Base-by-base conservation (phyloP, 2,797 vertebrate species). In the Toxotes lorentzi region DNA sequence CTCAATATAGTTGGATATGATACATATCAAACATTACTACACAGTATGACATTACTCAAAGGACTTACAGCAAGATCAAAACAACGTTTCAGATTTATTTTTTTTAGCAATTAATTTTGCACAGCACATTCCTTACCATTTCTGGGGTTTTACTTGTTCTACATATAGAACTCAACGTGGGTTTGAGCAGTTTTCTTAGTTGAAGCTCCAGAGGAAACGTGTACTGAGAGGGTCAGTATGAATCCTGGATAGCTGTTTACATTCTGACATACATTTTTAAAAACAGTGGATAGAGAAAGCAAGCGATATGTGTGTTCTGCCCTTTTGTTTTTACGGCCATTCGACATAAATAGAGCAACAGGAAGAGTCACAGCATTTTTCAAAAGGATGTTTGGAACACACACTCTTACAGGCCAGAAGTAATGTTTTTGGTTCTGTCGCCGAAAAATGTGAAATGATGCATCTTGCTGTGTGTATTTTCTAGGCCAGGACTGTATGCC, bases 271-370 rank as follows among this genome's bases (percentile, higher is more conserved):
- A 30, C 54, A 59, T 75, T 48, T 63, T 67, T 56, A 76, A 82
- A 79, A 82, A 79, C 74, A 30, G 21, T 47, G 43, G 43, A 73
- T 12, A 7, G 34, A 63, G 50, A 67, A 64, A 79, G 54, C 47
- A 32, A 61, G 32, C 57, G 10, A 24, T 16, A 50, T 40, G 48
- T 23, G 57, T 51, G 14, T 72, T 51, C 50, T 40, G 68, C 17
- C 40, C 70, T 40, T 59, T 76, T 38, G 14, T 70, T 84, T 76
- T 73, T 62, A 14, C 48, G 82, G 50, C 70, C 73, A n/a, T 51
- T 78, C 8, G 8, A 80, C 76, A 74, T 7, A 88, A 88, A 70
- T 85, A 88, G 88, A 85, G n/a, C 86, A 86, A 78, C 73, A 72
- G 82, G 79, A 87, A 71, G 71, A 59, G 63, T 62, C 56, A 5